Evolutionary conservation across 2,888 invertebrate genomes (phyloP).

Genomic region (Corbicula japonica): DNA sequence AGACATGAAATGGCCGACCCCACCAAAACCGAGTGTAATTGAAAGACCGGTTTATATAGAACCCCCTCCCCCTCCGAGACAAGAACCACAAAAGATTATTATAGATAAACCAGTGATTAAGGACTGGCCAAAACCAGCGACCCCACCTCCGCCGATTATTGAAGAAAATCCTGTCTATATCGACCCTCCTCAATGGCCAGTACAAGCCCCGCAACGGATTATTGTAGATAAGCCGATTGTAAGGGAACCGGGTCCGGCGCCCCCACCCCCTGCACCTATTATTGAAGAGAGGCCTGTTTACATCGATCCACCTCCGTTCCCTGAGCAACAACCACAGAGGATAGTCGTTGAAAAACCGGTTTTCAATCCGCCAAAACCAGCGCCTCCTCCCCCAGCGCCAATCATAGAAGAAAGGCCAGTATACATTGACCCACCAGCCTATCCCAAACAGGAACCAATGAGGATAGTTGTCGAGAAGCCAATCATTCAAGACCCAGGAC

Average conservation of each 20-base stretch:
- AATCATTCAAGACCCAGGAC: slow-evolving; percentile 49
- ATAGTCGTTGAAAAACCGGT: slow-evolving; percentile 51
- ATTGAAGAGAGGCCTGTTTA: slow-evolving; percentile 42
- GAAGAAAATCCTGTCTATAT: slow-evolving; percentile 41
- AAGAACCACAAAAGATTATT: slow-evolving; percentile 47
- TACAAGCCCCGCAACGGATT: slow-evolving; percentile 37
- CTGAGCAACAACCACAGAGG: slow-evolving; percentile 44
- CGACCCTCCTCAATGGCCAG: slow-evolving; percentile 41
- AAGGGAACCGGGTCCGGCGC: slow-evolving; percentile 33
- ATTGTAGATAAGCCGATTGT: slow-evolving; percentile 55
- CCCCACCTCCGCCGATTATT: slow-evolving; percentile 48
- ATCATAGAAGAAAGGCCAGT: slow-evolving; percentile 52
- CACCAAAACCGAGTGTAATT: slow-evolving; percentile 21
- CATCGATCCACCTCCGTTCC: slow-evolving; percentile 50
- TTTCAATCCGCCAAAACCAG: slow-evolving; percentile 45
- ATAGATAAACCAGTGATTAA: slow-evolving; percentile 52
- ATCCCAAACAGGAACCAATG: slow-evolving; percentile 44
- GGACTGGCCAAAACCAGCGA: slow-evolving; percentile 38
- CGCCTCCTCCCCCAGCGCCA: slow-evolving; percentile 47
- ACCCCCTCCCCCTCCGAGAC: slow-evolving; percentile 46
- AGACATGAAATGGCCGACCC: slow-evolving; percentile 39
- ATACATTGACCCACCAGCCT: slow-evolving; percentile 50
- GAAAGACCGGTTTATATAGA: slow-evolving; percentile 47
- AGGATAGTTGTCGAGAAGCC: slow-evolving; percentile 57
- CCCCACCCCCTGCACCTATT: slow-evolving; percentile 51